These are phyloP conservation scores for Microtus richardsoni DNA, from an alignment of 2,113 vertebrate species.

Conservation along the genomic window DNA sequence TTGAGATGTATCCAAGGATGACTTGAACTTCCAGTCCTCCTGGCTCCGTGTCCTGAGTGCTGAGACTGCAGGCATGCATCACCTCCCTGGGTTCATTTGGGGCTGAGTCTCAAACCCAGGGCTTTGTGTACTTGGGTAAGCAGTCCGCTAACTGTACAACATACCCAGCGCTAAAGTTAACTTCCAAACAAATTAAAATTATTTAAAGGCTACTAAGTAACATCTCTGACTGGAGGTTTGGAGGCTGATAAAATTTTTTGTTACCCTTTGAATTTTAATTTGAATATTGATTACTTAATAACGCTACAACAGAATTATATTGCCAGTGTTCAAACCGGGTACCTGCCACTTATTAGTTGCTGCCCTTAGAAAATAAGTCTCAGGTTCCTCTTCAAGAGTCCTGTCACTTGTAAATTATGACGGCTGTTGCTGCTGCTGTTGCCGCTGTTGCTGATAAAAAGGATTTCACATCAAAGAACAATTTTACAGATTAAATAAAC, in stretches of 20 bases:
- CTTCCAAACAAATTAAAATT: constrained; percentile 30
- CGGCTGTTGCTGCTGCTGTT: background rate
- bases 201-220: background rate
- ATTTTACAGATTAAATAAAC: constrained; percentile 39
- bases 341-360: constrained; percentile 21
- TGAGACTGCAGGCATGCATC: background rate
- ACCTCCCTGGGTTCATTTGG: no score
- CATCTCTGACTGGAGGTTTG: background rate
- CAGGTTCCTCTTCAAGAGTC: constrained; percentile 30
- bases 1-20: background rate
- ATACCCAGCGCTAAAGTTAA: background rate
- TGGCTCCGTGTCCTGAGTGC: background rate
- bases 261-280: constrained; percentile 42
- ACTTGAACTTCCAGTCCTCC: background rate
- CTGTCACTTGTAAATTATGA: constrained; percentile 50
- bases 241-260: background rate
- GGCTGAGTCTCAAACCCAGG: background rate
- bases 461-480: background rate
- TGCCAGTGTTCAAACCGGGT: background rate
- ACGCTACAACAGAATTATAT: background rate
- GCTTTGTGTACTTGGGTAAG: background rate
- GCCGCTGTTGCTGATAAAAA: constrained; percentile 12
- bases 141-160: no score
- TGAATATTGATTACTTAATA: background rate
- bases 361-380: constrained; percentile 23